Base-by-base conservation (phyloP, 2,113 vertebrate species). In the Andinoacara biseriatus region DNA sequence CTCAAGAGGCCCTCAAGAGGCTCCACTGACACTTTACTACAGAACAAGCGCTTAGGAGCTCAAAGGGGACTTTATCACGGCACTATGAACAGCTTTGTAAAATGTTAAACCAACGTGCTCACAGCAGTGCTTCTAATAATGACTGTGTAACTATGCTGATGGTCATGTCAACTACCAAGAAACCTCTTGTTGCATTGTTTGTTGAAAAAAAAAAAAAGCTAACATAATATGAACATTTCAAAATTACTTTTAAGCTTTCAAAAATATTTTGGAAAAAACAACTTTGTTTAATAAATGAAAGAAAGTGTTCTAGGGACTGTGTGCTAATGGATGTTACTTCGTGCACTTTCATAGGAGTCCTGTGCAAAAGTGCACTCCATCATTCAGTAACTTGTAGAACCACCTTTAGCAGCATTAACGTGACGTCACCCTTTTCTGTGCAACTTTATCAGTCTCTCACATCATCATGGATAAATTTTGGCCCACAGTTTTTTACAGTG, bases 1-100 rank as follows among this genome's bases (percentile, higher is more conserved):
- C 87, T 86, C 83, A 78, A 87, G 82, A 78, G 87, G 69, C 72
- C 87, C 54, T 74, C 29, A 18, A 62, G 65, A 76, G 67, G 58
- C 58, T 86, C 62, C 15, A 2, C 78, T 82, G 84, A 90, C 82
- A 85, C 85, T 88, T 90, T 80, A 78, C 63, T 43, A 72, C 65
- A 81, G 80, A 88, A 84, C 60, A 86, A 89, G 76, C 40, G 24
- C 62, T 87, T 54, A 81, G 60, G 14, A 83, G 84, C 82, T 88
- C 61, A 80, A 87, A 81, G 33, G 46, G 58, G 72, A 81, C 82
- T 76, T 81, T 76, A 83, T 69, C 74, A 77, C 14, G 13, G 62
- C 8, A 63, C 33, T 56, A 49, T 26, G 31, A 65, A 67, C 7
- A 38, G 10, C 31, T 60, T 46, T 74, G 26, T 58, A 78, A 69